A percentile compares a stretch with the other conserved stretches of the same genome.
Conservation (phyloP, 2,797 vertebrate genomes). For the Pelobates cultripes region DNA sequence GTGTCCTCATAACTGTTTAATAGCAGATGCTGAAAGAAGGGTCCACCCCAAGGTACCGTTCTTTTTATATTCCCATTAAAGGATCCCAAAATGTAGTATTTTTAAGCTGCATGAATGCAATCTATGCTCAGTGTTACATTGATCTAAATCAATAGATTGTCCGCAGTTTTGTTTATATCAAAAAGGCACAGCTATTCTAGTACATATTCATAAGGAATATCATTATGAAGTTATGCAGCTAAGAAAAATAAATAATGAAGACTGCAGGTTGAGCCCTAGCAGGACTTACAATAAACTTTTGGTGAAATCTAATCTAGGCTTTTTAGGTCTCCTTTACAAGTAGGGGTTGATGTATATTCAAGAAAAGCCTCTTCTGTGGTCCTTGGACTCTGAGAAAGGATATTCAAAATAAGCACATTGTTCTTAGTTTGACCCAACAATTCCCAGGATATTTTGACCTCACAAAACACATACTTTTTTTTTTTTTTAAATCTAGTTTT, state of each 20-base stretch:
- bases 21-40: neutral
- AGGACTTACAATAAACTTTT: conserved; percentile 12
- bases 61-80: neutral
- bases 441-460: conserved; percentile 52
- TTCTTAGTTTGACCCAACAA: conserved; percentile 24
- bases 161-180: neutral
- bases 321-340: neutral
- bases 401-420: conserved; percentile 30
- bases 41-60: neutral
- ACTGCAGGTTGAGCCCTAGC: neutral
- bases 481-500: too few species aligned
- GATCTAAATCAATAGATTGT: neutral
- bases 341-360: neutral
- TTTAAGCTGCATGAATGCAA: neutral
- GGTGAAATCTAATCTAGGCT: neutral
- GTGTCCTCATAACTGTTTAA: conserved; percentile 8
- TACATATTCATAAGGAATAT: too few species aligned
- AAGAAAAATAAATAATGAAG: neutral
- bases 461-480: neutral
- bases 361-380: conserved; percentile 2
- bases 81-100: neutral
- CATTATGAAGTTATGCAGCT: neutral
- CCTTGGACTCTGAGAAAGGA: conserved; percentile 10
- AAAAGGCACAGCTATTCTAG: neutral
- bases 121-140: neutral